phyloP scores from a whole-genome alignment of 2,888 invertebrate species.

The Catocala sponsa region DNA sequence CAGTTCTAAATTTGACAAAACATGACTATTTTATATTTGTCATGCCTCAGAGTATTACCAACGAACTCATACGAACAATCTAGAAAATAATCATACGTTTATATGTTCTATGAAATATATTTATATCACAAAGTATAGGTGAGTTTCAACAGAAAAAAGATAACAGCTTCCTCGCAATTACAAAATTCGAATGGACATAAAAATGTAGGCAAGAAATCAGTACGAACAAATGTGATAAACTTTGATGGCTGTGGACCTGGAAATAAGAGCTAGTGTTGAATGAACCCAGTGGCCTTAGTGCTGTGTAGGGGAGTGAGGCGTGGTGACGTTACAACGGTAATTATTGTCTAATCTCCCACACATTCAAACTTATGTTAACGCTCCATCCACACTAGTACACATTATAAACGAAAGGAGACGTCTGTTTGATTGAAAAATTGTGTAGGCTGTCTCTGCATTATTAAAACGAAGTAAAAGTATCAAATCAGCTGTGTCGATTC shows the following conservation, averaged over 20 bases:
- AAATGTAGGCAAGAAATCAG: slow-evolving; percentile 37
- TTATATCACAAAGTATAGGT: slow-evolving; percentile 70
- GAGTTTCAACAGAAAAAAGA: slow-evolving; percentile 60
- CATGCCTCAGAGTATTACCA: slow-evolving; percentile 40
- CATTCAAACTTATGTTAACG: background rate
- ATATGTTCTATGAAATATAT: slow-evolving; percentile 47
- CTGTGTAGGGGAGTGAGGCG: slow-evolving; percentile 16
- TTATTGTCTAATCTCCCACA: slow-evolving; percentile 13
- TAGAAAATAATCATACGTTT: slow-evolving; percentile 45
- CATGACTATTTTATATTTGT: slow-evolving; percentile 41
- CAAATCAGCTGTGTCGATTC: too few species aligned
- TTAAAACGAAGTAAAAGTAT: too few species aligned
- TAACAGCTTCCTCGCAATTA: slow-evolving; percentile 37
- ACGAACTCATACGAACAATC: slow-evolving; percentile 34
- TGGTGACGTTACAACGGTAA: slow-evolving; percentile 11
- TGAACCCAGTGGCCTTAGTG: slow-evolving; percentile 3
- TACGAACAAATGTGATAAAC: slow-evolving; percentile 23
- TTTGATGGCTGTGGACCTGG: slow-evolving; percentile 42
- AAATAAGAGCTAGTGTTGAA: slow-evolving; percentile 45
- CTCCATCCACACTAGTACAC: background rate
- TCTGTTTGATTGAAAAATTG: too few species aligned
- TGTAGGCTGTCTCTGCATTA: too few species aligned
- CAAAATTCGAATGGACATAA: slow-evolving; percentile 34
- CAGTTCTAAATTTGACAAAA: slow-evolving; percentile 43
- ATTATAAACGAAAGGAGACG: too few species aligned